Base-by-base conservation (phyloP, 2,113 vertebrate species). In the Blennius ocellaris region DNA sequence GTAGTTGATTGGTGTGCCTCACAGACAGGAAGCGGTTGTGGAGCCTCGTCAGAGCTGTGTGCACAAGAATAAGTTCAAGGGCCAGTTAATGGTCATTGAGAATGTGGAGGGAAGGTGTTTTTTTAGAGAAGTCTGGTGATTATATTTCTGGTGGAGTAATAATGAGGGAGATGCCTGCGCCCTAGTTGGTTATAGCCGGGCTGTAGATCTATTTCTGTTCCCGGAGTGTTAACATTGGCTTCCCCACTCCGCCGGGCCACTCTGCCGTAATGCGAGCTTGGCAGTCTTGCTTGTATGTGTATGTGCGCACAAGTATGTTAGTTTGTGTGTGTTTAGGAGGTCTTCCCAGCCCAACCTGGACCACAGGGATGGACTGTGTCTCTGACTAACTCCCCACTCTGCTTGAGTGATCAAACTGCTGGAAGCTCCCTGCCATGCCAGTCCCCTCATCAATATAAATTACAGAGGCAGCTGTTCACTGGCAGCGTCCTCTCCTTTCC, bases 361-460 rank as follows among this genome's bases (percentile, higher is more conserved):
- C 80, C 89, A 74, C 84, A 81, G 87, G 85, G 88, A 87, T 79
- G 84, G 83, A 71, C 75, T 67, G 64, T 74, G 85, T 84, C 80
- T 88, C 80, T 63, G 78, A 69, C 86, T 86, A 84, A 89, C 84
- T 90, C 89, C 90, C 79, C 70, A 83, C 89, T 90, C 88, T 87
- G 86, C 91, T 80, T 90, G 90, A 92, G 80, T 92, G 91, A 93
- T 94, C 90, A 93, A 93, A 91, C 91, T 89, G 85, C 87, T 91
- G 86, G 86, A 90, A 91, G 87, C 85, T 84, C 77, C 83, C 82
- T 30, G 74, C 89, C 84, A 86, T 82, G 80, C 85, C 82, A 81
- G 85, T 86, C 89, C 80, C 84, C 87, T 92, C 90, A 93, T 93
- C 90, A 92, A 92, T 93, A 93, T 93, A 92, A 92, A 94, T 93